Conservation (phyloP, 2,888 invertebrate species). For the Sinelater perroti region DNA sequence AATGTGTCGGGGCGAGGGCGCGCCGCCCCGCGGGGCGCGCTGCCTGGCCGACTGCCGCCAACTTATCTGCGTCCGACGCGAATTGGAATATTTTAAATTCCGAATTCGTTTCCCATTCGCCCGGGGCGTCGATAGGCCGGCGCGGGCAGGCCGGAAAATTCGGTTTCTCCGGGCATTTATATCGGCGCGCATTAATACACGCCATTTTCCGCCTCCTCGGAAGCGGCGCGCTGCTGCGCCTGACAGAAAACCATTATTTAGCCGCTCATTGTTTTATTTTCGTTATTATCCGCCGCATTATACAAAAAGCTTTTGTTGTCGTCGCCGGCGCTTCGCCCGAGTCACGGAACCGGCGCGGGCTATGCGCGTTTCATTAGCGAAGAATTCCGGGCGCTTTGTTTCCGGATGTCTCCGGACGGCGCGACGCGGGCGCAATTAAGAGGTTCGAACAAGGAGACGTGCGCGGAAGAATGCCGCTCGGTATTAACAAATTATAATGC, state of each 20-base stretch:
- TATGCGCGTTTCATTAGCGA: slow-evolving; percentile 12
- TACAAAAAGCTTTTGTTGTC: not conserved
- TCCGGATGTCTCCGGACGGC: slow-evolving; percentile 14
- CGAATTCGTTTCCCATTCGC: slow-evolving; percentile 37
- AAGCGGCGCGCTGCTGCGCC: slow-evolving; percentile 19
- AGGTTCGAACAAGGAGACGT: slow-evolving; percentile 8
- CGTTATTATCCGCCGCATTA: not conserved
- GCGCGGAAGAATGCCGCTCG: slow-evolving; percentile 8
- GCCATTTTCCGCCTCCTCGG: slow-evolving; percentile 12
- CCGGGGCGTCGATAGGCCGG: slow-evolving; percentile 31
- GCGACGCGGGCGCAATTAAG: slow-evolving; percentile 12
- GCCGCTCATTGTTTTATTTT: slow-evolving; percentile 3
- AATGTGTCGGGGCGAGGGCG: too few species aligned
- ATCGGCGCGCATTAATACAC: slow-evolving; percentile 26
- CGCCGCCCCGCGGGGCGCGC: slow-evolving; percentile 18
- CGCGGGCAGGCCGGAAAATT: slow-evolving; percentile 32
- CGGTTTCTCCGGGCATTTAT: slow-evolving; percentile 29
- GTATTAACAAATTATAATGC: slow-evolving; percentile 29
- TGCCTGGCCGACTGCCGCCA: slow-evolving; percentile 41
- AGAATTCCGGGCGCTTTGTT: slow-evolving; percentile 14
- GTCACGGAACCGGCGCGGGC: slow-evolving; percentile 7
- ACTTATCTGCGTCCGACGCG: slow-evolving; percentile 57
- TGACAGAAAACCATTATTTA: slow-evolving; percentile 22
- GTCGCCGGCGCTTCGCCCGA: not conserved
- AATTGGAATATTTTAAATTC: slow-evolving; percentile 60